Conservation (phyloP, 1,140 invertebrate genomes). For the Probaryconus sp. region DNA sequence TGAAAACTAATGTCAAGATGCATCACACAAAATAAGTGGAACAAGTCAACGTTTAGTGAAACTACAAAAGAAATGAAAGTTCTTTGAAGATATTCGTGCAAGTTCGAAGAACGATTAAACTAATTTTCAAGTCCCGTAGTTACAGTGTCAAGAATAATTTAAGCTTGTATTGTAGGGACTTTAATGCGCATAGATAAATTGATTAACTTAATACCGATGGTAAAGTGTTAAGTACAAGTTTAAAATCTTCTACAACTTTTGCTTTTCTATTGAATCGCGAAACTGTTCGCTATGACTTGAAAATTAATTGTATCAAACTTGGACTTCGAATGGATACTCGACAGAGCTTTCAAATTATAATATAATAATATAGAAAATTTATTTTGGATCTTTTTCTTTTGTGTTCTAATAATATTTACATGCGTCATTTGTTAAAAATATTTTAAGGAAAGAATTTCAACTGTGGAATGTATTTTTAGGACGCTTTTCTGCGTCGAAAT, state of each 20-base stretch:
- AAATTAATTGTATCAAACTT: conserved; percentile 70
- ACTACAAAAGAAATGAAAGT: not conserved
- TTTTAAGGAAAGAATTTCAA: no score
- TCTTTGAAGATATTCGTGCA: not conserved
- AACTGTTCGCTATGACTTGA: conserved; percentile 42
- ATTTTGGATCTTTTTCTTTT: no score
- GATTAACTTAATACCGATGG: conserved; percentile 22
- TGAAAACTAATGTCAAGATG: not conserved
- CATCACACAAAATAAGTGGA: conserved; percentile 6
- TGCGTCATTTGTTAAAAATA: no score
- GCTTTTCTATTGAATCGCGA: conserved; percentile 26
- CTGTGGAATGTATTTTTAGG: no score
- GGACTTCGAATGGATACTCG: conserved; percentile 67
- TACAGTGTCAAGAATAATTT: conserved; percentile 6
- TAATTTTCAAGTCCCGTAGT: conserved; percentile 16
- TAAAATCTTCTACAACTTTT: conserved; percentile 32
- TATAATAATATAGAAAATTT: no score
- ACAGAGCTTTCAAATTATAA: conserved; percentile 26
- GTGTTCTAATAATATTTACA: no score
- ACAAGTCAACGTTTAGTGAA: not conserved
- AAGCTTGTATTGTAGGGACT: conserved; percentile 6
- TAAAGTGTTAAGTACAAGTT: conserved; percentile 30
- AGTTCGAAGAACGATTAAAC: conserved; percentile 7
- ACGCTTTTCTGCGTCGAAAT: no score
- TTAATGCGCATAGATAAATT: conserved; percentile 40